Evolutionary conservation across 2,888 invertebrate genomes (phyloP).

Genomic region (Limnephilus marmoratus): DNA sequence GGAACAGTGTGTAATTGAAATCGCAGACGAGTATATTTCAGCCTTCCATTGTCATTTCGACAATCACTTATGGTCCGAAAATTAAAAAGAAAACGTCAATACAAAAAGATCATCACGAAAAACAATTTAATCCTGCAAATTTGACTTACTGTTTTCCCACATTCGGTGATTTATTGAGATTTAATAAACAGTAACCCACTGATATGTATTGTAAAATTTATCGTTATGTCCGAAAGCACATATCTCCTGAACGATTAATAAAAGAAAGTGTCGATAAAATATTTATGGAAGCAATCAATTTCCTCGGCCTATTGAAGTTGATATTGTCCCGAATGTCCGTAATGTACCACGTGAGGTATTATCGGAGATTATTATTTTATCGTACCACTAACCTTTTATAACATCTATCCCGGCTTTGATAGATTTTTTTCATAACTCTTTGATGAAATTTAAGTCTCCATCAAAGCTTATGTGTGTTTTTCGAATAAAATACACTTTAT

Average conservation of each 20-base stretch:
- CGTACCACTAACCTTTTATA: neutral
- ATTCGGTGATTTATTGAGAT: neutral
- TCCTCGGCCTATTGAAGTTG: constrained; percentile 9
- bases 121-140: neutral
- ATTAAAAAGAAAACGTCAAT: neutral
- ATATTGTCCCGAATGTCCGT: neutral
- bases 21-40: no score
- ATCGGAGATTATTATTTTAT: constrained; percentile 23
- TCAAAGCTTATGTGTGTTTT: neutral
- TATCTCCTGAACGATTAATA: constrained; percentile 53
- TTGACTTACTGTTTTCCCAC: neutral
- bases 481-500: neutral
- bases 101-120: neutral
- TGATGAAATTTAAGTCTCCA: neutral
- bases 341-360: neutral
- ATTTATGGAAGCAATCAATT: constrained; percentile 35
- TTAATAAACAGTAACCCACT: neutral
- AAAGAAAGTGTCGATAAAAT: constrained; percentile 29
- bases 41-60: no score
- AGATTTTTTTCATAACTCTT: neutral
- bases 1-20: no score
- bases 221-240: neutral
- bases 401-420: neutral
- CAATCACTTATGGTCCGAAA: no score
- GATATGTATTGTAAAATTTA: neutral